These are phyloP conservation scores for Cyphomyrus discorhynchus DNA, from an alignment of 2,113 vertebrate species.

Conservation along the genomic window DNA sequence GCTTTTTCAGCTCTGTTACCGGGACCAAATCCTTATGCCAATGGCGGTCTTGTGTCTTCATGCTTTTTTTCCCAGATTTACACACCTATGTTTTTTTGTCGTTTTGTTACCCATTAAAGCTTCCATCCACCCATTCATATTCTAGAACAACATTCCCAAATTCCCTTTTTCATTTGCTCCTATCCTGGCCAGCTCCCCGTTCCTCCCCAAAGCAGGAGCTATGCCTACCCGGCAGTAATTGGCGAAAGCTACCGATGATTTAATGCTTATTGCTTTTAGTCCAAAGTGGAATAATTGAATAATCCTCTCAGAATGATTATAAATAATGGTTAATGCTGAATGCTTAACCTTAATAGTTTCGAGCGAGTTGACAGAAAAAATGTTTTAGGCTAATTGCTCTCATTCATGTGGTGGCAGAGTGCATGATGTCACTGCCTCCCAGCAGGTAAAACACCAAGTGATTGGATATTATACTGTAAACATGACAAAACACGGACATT, in stretches of 20 bases:
- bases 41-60: background rate
- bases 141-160: background rate
- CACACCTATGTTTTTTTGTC: background rate
- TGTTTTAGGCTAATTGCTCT: constrained; percentile 4
- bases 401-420: background rate
- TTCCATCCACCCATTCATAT: background rate
- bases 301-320: background rate
- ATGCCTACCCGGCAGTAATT: background rate
- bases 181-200: background rate
- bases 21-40: background rate
- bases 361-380: background rate
- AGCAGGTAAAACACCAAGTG: background rate
- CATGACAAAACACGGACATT: background rate
- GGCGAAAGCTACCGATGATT: background rate
- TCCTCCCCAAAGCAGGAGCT: background rate
- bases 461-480: background rate
- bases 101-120: background rate
- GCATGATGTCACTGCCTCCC: background rate
- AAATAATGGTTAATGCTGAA: background rate
- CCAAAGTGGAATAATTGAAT: constrained; percentile 14
- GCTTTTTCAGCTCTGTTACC: background rate
- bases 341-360: constrained; percentile 8
- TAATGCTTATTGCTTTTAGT: constrained; percentile 5
- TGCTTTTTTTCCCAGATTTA: background rate
- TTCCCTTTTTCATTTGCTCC: background rate